A percentile compares a stretch with the other conserved stretches of the same genome.
phyloP scores from a whole-genome alignment of 1,140 invertebrate genomes.

The fruit fly (Drosophila melanogaster) region Release_6_plus_ISO1_MT NC_004354.4:5582001-5582500 shows the following conservation, averaged over 20 bases:
- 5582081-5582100: constrained; percentile 57
- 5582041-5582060: constrained; percentile 75
- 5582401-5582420: constrained; percentile 37
- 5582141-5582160: constrained; percentile 17
- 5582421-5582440: constrained; percentile 12
- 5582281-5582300: constrained; percentile 54
- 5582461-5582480: constrained; percentile 57
- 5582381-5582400: constrained; percentile 62
- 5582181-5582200: background rate
- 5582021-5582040: background rate
- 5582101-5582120: constrained; percentile 82
- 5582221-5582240: constrained; percentile 68
- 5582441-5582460: constrained; percentile 24
- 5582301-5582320: constrained; percentile 64
- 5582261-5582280: constrained; percentile 64
- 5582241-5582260: constrained; percentile 42
- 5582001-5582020: background rate
- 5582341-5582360: constrained; percentile 80
- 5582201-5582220: constrained; percentile 37
- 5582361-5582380: constrained; percentile 80
- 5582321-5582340: constrained; percentile 21
- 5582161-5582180: background rate
- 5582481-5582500: constrained; percentile 59
- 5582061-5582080: constrained; percentile 78
- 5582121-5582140: constrained; percentile 56